Evolutionary conservation across 2,797 vertebrate genomes (phyloP).

Genomic region (Iguana delicatissima): DNA sequence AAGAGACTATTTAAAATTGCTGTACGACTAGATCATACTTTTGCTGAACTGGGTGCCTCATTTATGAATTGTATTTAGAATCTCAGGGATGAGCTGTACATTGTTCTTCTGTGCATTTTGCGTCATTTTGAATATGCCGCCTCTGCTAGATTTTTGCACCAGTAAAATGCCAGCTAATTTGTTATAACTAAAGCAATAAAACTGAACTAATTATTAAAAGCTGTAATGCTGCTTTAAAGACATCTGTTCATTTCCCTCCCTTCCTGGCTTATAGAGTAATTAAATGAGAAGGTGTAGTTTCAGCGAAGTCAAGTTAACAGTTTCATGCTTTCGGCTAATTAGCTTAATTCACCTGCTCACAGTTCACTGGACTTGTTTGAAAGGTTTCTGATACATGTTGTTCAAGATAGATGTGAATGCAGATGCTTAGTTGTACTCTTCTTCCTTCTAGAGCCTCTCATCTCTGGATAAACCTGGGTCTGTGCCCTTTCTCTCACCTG

Average conservation of each 20-base stretch:
- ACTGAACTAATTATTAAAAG: constrained; percentile 1
- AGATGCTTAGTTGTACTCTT: background rate
- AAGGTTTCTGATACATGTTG: background rate
- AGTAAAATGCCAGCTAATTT: background rate
- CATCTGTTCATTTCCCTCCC: constrained; percentile 16
- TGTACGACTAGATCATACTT: background rate
- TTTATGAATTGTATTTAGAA: background rate
- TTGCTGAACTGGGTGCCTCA: background rate
- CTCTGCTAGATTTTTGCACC: background rate
- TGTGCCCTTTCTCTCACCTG: background rate
- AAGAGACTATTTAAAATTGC: background rate
- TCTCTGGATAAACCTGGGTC: background rate
- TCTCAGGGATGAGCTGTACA: background rate
- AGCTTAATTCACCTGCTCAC: constrained; percentile 22
- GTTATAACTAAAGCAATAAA: background rate
- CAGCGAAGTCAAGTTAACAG: constrained; percentile 21
- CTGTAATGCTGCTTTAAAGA: constrained; percentile 48
- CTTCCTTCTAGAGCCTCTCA: background rate
- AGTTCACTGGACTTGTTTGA: background rate
- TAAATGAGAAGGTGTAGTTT: constrained; percentile 28
- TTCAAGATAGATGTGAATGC: background rate
- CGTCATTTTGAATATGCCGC: background rate
- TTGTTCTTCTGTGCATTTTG: background rate
- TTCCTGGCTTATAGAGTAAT: background rate
- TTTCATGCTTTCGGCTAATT: background rate